These are phyloP conservation scores for Drosophila ananassae DNA, from an alignment of 1,140 invertebrate genomes.

Conservation along the genomic window DNA sequence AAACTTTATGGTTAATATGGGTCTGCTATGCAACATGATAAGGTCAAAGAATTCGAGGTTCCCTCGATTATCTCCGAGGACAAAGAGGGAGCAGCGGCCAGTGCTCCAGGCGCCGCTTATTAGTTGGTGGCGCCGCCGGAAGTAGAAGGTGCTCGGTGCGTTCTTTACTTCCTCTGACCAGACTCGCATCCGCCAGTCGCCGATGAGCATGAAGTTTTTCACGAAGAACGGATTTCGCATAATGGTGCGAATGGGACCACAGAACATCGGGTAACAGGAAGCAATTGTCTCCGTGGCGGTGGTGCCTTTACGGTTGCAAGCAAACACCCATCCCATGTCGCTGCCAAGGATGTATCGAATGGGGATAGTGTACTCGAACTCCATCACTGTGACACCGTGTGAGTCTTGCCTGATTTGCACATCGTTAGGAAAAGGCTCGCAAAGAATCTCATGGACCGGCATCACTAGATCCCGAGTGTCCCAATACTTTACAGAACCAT, in stretches of 20 bases:
- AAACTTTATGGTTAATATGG: conserved; percentile 86
- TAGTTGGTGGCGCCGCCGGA: conserved; percentile 87
- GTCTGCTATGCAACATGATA: conserved; percentile 91
- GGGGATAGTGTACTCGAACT: conserved; percentile 94
- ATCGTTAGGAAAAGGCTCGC: conserved; percentile 88
- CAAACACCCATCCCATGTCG: conserved; percentile 88
- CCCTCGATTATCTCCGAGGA: conserved; percentile 91
- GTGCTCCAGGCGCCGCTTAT: conserved; percentile 94
- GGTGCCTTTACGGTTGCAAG: conserved; percentile 89
- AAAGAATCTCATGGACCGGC: conserved; percentile 89
- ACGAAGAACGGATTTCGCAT: conserved; percentile 94
- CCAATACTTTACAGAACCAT: conserved; percentile 94
- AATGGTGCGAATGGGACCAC: conserved; percentile 91
- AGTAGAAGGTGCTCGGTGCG: conserved; percentile 93
- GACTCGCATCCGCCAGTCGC: conserved; percentile 93
- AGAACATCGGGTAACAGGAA: conserved; percentile 88
- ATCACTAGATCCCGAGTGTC: conserved; percentile 91
- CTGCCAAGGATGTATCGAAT: conserved; percentile 89
- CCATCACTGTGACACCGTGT: conserved; percentile 90
- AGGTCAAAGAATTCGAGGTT: conserved; percentile 95
- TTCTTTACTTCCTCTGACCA: conserved; percentile 96
- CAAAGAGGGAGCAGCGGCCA: conserved; percentile 92
- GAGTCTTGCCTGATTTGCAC: conserved; percentile 87
- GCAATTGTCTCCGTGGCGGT: conserved; percentile 89
- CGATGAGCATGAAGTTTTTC: conserved; percentile 94